Percentiles rank a stretch among this genome's conserved stretches.
Conservation (phyloP, 2,888 invertebrate genomes). For the Hybos culiciformis region DNA sequence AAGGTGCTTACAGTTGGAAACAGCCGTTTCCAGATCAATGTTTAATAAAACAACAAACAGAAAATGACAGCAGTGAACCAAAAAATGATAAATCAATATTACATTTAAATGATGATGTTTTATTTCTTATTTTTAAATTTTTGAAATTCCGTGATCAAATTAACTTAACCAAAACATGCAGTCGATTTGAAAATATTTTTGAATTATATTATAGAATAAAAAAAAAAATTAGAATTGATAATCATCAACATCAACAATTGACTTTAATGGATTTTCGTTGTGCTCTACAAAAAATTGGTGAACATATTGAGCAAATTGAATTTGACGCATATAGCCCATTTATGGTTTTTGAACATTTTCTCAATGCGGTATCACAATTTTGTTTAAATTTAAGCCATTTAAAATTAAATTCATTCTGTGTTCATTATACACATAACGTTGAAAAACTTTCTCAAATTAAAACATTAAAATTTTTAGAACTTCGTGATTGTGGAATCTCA, state of each 20-base stretch:
- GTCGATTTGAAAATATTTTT: conserved; percentile 8
- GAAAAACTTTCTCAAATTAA: conserved; percentile 5
- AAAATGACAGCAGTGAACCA: neutral
- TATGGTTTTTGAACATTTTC: conserved; percentile 4
- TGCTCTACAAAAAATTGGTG: conserved; percentile 6
- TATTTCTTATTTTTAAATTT: conserved; percentile 13
- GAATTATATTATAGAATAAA: conserved; percentile 8
- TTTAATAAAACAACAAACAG: neutral
- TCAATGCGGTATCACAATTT: conserved; percentile 10
- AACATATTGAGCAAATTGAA: conserved; percentile 6
- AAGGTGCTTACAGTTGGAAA: conserved; percentile 11
- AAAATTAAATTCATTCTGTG: conserved; percentile 4
- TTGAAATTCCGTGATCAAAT: conserved; percentile 7
- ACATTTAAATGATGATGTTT: conserved; percentile 12
- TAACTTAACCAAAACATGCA: conserved; percentile 6
- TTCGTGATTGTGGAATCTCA: conserved; percentile 8
- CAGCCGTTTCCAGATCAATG: conserved; percentile 4
- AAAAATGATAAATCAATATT: conserved; percentile 4
- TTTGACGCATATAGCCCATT: neutral
- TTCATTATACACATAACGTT: neutral
- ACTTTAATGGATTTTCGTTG: conserved; percentile 10
- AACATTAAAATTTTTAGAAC: conserved; percentile 4
- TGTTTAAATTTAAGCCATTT: conserved; percentile 10
- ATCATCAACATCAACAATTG: conserved; percentile 4
- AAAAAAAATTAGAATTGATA: conserved; percentile 8